phyloP scores from a whole-genome alignment of 2,888 invertebrate species.

The Antheraea yamamai region DNA sequence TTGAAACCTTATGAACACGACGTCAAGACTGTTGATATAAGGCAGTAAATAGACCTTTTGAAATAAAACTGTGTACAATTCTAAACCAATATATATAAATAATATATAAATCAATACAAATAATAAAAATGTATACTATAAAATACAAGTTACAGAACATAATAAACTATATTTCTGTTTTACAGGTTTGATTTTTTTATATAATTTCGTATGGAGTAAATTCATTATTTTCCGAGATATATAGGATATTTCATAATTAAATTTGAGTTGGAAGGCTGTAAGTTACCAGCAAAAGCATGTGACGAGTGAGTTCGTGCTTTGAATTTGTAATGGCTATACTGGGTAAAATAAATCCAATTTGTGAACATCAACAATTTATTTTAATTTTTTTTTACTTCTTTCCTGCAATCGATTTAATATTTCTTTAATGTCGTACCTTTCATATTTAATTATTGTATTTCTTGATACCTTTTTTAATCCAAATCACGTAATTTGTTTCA shows the following conservation, averaged over 20 bases:
- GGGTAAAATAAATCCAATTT: slow-evolving; percentile 8
- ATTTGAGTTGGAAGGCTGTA: slow-evolving; percentile 50
- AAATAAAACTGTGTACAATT: no score
- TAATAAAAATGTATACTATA: neutral
- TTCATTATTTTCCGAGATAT: slow-evolving; percentile 35
- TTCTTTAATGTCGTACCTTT: neutral
- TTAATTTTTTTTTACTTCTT: slow-evolving; percentile 12
- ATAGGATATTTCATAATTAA: slow-evolving; percentile 57
- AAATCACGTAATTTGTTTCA: no score
- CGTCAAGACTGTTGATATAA: no score
- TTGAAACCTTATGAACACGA: no score
- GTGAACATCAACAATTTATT: slow-evolving; percentile 15
- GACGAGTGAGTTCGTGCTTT: slow-evolving; percentile 50
- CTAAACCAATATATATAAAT: no score
- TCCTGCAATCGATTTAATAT: neutral
- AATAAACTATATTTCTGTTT: neutral
- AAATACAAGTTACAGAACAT: neutral
- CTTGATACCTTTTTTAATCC: no score
- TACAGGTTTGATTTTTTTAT: neutral
- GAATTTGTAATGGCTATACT: slow-evolving; percentile 57
- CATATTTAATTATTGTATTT: neutral
- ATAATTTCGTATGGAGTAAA: neutral
- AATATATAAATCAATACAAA: neutral
- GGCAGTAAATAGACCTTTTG: no score
- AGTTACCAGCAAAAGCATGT: slow-evolving; percentile 50